Base-by-base conservation (phyloP, 1,140 invertebrate genomes). In the Drosophila pectinifera region DNA sequence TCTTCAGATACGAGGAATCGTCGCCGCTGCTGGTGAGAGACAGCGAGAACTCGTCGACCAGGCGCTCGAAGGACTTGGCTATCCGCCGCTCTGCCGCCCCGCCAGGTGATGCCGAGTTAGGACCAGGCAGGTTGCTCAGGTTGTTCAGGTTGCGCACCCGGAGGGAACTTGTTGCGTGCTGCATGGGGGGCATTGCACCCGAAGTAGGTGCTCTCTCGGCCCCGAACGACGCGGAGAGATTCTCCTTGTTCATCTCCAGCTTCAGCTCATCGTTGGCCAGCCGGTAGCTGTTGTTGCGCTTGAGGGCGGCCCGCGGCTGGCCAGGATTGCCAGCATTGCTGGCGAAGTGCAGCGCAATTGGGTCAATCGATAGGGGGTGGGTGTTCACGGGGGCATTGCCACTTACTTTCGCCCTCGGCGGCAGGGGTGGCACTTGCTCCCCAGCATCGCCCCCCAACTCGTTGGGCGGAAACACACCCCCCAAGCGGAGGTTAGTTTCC, bases 201-300 rank as follows among this genome's bases (percentile, higher is more conserved):
- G 54, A 54, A 58, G 34, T 65, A 51, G 75, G 53, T 22, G 31
- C 28, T 45, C 28, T 39, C 51, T 31, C 34, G 51, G 20, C 45
- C 10, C 39, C 48, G 63, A 68, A 61, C 38, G 64, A 67, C 8
- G 39, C 36, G 31, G 39, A 38, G 48, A 70, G 73, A 46, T 91
- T 91, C 64, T 91, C 90, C 74, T 91, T 91, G 65, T 91, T 91
- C 79, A 77, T 77, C 72, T 91, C 79, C 56, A 92, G 76, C 73
- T 91, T 91, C 31, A 92, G 80, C 43, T 91, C 89, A 39, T 91
- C 89, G 92, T 97, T 97, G 1, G 97, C 97, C 91, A 97, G 94
- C 67, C 96, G 95, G 90, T 97, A 97, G 92, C 96, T 97, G 90
- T 97, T 96, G 91, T 96, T 97, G 45, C 96, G 94, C 93, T 96